These are phyloP conservation scores for Dichetophora obliterata DNA, from an alignment of 2,888 invertebrate species.

Conservation along the genomic window DNA sequence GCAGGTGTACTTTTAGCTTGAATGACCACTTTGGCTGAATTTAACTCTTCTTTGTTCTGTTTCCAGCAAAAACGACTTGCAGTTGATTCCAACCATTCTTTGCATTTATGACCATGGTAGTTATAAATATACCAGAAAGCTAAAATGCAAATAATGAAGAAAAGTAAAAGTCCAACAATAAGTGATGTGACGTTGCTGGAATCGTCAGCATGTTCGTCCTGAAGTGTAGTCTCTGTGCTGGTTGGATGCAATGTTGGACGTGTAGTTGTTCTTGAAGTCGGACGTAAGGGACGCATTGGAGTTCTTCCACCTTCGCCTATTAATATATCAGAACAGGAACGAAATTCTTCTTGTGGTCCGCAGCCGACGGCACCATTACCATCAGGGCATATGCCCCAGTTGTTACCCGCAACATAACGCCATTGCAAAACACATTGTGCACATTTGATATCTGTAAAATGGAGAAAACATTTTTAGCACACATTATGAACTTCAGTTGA, in stretches of 20 bases:
- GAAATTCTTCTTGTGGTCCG: conserved; percentile 90
- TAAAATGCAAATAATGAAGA: conserved; percentile 76
- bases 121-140: conserved; percentile 81
- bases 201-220: conserved; percentile 54
- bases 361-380: conserved; percentile 86
- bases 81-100: conserved; percentile 63
- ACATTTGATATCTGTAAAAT: conserved; percentile 75
- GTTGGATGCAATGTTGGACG: conserved; percentile 47
- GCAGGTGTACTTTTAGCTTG: not conserved
- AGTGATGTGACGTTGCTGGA: conserved; percentile 72
- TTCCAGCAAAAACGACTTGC: conserved; percentile 46
- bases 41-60: conserved; percentile 35
- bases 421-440: conserved; percentile 89
- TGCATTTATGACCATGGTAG: conserved; percentile 79
- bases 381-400: conserved; percentile 83
- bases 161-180: conserved; percentile 76
- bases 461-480: not conserved
- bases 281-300: conserved; percentile 68
- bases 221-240: conserved; percentile 48
- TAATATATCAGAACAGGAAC: conserved; percentile 86
- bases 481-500: too few relatives aligned
- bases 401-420: conserved; percentile 89
- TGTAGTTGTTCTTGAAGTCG: conserved; percentile 60
- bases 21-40: not conserved
- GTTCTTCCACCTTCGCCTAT: conserved; percentile 73